phyloP scores from a whole-genome alignment of 2,888 invertebrate genomes.

The Tenthredo scrophulariae region DNA sequence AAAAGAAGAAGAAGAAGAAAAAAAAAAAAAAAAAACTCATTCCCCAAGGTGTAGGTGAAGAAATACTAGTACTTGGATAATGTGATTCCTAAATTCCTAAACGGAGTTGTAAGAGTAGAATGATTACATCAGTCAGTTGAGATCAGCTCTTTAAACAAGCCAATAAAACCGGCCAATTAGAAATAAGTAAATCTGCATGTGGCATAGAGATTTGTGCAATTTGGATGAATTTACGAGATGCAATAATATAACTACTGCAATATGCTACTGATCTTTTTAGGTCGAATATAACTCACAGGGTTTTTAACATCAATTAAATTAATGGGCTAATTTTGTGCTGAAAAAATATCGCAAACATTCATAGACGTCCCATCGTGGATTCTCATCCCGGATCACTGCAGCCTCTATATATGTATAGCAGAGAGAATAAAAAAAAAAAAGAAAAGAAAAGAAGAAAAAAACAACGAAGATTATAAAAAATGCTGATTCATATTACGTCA shows the following conservation, averaged over 20 bases:
- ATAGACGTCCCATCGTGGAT: background rate
- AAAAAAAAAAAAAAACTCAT: too few relatives aligned
- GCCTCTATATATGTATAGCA: background rate
- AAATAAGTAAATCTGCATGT: conserved; percentile 15
- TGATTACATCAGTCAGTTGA: background rate
- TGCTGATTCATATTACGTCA: background rate
- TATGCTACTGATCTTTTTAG: background rate
- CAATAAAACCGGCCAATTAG: conserved; percentile 11
- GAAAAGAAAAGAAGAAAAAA: background rate
- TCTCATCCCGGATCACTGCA: background rate
- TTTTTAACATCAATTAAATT: background rate
- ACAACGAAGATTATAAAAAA: background rate
- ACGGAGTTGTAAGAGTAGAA: background rate
- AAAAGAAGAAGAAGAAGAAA: too few relatives aligned
- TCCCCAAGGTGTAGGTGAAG: too few relatives aligned
- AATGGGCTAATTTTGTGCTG: background rate
- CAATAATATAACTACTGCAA: background rate
- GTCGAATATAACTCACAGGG: background rate
- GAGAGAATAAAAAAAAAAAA: background rate
- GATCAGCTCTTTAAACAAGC: background rate
- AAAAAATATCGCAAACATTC: background rate
- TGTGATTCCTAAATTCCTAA: background rate
- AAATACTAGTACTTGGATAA: background rate
- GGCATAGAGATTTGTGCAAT: background rate
- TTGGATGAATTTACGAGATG: background rate